A percentile compares a stretch with the other conserved stretches of the same genome.
These are phyloP conservation scores for Sebastes nivosus DNA, from an alignment of 2,797 vertebrate species.

Conservation along the genomic window DNA sequence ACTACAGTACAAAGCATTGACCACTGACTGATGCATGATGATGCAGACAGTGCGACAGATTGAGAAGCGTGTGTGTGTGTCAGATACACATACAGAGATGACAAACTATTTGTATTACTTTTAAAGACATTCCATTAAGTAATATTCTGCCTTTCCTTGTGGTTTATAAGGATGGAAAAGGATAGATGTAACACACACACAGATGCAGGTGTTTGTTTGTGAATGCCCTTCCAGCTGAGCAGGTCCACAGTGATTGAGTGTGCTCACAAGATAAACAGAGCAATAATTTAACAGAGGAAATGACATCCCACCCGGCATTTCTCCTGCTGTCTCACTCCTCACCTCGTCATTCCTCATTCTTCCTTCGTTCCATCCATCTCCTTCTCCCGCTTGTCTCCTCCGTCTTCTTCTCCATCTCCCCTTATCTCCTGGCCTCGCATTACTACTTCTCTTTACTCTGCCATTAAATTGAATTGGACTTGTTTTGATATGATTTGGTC, in stretches of 20 bases:
- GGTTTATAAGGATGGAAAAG: no score
- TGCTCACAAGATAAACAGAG: conserved; percentile 61
- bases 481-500: conserved; percentile 29
- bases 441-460: neutral
- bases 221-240: conserved; percentile 32
- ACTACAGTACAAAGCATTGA: neutral
- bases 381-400: neutral
- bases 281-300: conserved; percentile 65
- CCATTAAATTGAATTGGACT: conserved; percentile 7
- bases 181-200: neutral
- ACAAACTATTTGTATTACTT: no score
- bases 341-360: conserved; percentile 25
- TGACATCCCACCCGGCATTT: conserved; percentile 49
- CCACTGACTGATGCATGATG: neutral
- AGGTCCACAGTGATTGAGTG: conserved; percentile 53
- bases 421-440: neutral
- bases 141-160: no score
- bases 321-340: conserved; percentile 45
- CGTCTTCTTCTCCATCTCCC: neutral
- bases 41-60: neutral
- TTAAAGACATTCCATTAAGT: no score
- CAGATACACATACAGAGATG: neutral
- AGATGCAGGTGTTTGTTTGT: conserved; percentile 6
- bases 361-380: conserved; percentile 32
- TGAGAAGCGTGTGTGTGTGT: neutral